Base-by-base conservation (phyloP, 2,113 vertebrate genomes). In the Scytalopus superciliaris region DNA sequence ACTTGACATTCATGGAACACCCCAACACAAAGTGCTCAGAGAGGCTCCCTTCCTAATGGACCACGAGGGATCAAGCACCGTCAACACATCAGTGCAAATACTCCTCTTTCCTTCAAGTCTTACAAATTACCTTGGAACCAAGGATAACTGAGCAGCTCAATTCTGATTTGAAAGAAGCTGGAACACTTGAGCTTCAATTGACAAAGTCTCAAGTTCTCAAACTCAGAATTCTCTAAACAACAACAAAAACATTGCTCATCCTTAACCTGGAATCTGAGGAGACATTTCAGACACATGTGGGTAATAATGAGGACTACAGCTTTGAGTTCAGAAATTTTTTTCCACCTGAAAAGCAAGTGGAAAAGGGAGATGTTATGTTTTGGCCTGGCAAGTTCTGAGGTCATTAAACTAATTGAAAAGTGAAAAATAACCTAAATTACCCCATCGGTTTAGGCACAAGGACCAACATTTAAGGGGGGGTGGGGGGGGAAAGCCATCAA, bases 401-500 rank as follows among this genome's bases (percentile, higher is more conserved):
- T 50, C 27, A 35, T 45, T 56, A 49, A 73, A 84, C 12, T 25
- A 59, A 72, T 0, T 21, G 37, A 57, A 45, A 93, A 94, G 35
- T 35, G 24, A 85, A 64, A 68, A 90, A 68, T 33, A 87, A 70
- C 11, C 16, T 33, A 31, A 94, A 69, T 6, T 30, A 42, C 14
- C 49, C 42, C 3, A 6, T 18, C 40, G 50, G 9, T 39, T 80
- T 27, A 86, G 45, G 35, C 10, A 62, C 0, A 4, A 83, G 31
- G 44, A 60, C 23, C 50, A 50, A 39, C 17, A 21, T 12, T 64
- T 10, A 68, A 35, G 3, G 12, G 2, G 0, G 2, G 4, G 24
- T 5, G 3, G 25, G 18, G 2, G 0, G 2, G 45, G 19, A 8
- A 18, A 42, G 8, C 55, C 56, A 24, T 44, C 27, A 13, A 39